These are phyloP conservation scores for Hippasteria phrygiana DNA, from an alignment of 53 echinoderm and acorn worm genomes.

Conservation along the genomic window DNA sequence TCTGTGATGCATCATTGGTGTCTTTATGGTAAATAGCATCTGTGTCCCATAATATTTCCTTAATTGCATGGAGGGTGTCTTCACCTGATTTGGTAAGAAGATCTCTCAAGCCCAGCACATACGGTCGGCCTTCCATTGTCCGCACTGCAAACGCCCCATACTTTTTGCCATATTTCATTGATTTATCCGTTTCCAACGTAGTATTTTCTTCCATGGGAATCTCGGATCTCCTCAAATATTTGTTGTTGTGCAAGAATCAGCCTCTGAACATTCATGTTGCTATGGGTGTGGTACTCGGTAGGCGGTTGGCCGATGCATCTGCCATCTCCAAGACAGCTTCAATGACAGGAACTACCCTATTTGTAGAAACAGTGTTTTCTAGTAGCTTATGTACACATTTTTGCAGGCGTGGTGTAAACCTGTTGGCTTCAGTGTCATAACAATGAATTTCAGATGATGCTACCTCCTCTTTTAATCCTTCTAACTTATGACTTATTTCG, in stretches of 20 bases:
- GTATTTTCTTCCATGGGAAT: background rate
- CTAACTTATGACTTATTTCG: no score
- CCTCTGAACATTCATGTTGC: slow-evolving; percentile 42
- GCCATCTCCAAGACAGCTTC: slow-evolving; percentile 45
- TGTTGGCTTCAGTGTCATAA: no score
- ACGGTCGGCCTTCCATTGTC: slow-evolving; percentile 47
- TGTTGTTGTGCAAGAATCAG: slow-evolving; percentile 54
- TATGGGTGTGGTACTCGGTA: slow-evolving; percentile 44
- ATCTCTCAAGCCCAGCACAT: slow-evolving; percentile 50
- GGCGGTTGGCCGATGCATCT: slow-evolving; percentile 28
- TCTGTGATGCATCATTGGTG: slow-evolving; percentile 37
- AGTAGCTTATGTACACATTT: slow-evolving; percentile 56
- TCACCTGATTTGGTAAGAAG: slow-evolving; percentile 54
- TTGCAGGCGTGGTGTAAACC: slow-evolving; percentile 36
- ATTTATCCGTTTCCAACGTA: slow-evolving; percentile 58
- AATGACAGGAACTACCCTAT: slow-evolving; percentile 44
- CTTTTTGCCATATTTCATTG: slow-evolving; percentile 61
- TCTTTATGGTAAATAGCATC: slow-evolving; percentile 12
- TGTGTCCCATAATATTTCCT: slow-evolving; percentile 65
- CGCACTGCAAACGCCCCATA: slow-evolving; percentile 66
- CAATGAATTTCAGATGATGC: no score
- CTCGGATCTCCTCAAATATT: slow-evolving; percentile 50
- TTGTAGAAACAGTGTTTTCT: slow-evolving; percentile 26
- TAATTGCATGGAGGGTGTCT: slow-evolving; percentile 63
- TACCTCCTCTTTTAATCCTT: no score